Percentiles rank a stretch among this genome's conserved stretches.
phyloP scores from a whole-genome alignment of 2,888 invertebrate species.

The Apodemia mormo region DNA sequence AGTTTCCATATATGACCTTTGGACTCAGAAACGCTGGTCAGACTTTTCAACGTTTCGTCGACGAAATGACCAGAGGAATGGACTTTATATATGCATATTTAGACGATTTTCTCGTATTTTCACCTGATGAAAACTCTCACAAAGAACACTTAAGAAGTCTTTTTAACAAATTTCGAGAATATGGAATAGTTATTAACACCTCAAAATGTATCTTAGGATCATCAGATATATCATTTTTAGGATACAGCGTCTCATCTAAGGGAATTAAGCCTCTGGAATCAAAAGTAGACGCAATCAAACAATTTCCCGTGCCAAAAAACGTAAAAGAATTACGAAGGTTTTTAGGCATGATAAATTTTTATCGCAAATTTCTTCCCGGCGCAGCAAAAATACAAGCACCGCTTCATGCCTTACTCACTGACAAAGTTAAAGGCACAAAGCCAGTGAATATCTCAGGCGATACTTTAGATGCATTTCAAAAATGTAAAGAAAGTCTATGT shows the following conservation, averaged over 20 bases:
- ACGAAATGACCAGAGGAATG: conserved; percentile 44
- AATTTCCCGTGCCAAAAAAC: conserved; percentile 28
- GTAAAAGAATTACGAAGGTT: conserved; percentile 27
- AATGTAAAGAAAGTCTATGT: too few species aligned
- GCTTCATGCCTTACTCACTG: conserved; percentile 15
- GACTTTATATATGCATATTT: conserved; percentile 34
- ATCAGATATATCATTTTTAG: conserved; percentile 38
- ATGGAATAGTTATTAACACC: not conserved
- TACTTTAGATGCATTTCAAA: conserved; percentile 36
- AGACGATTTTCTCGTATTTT: conserved; percentile 14
- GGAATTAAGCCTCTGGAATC: conserved; percentile 32
- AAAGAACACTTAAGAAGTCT: not conserved
- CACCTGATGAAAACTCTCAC: not conserved
- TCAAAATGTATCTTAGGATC: not conserved
- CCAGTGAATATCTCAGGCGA: conserved; percentile 16
- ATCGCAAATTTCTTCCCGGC: conserved; percentile 28
- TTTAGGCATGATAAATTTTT: conserved; percentile 34
- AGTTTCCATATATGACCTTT: not conserved
- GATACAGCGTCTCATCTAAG: conserved; percentile 34
- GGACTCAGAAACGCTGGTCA: not conserved
- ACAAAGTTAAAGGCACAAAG: conserved; percentile 3
- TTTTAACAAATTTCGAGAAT: not conserved
- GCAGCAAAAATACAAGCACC: conserved; percentile 28
- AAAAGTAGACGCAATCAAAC: conserved; percentile 19
- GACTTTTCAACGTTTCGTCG: too few species aligned